Conservation (phyloP, 2,113 vertebrate species). For the Merops nubicus region DNA sequence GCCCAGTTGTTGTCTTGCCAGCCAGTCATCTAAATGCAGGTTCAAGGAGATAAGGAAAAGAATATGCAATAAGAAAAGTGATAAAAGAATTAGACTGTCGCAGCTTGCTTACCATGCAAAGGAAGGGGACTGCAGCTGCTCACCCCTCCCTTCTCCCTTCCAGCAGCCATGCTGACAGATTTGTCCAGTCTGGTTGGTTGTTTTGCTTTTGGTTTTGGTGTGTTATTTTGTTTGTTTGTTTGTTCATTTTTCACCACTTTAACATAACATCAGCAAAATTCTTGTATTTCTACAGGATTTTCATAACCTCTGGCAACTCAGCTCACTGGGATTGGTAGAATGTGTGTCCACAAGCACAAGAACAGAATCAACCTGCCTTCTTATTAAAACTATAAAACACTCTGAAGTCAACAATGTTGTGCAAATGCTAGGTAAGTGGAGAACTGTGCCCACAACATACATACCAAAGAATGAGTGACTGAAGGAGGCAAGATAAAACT, state of each 20-base stretch:
- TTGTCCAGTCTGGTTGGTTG: neutral
- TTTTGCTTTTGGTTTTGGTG: fast-evolving
- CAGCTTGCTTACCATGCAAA: neutral
- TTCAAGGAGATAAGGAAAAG: neutral
- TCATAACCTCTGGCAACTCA: neutral
- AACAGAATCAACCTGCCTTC: neutral
- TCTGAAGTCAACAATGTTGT: neutral
- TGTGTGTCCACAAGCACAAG: fast-evolving
- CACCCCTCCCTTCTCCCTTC: neutral
- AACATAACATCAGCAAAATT: neutral
- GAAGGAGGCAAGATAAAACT: conserved; percentile 44
- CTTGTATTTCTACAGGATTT: neutral
- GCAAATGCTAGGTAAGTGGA: neutral
- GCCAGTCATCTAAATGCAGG: neutral
- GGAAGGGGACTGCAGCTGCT: neutral
- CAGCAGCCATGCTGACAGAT: neutral
- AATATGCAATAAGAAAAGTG: neutral
- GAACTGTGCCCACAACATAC: neutral
- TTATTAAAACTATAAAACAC: neutral
- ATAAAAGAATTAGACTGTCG: neutral
- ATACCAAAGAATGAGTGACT: neutral
- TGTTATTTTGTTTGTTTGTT: too few species aligned
- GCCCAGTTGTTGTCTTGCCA: neutral
- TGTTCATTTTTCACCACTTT: neutral
- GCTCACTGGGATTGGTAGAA: neutral